Base-by-base conservation (phyloP, 2,113 vertebrate genomes). In the Hyla sarda region DNA sequence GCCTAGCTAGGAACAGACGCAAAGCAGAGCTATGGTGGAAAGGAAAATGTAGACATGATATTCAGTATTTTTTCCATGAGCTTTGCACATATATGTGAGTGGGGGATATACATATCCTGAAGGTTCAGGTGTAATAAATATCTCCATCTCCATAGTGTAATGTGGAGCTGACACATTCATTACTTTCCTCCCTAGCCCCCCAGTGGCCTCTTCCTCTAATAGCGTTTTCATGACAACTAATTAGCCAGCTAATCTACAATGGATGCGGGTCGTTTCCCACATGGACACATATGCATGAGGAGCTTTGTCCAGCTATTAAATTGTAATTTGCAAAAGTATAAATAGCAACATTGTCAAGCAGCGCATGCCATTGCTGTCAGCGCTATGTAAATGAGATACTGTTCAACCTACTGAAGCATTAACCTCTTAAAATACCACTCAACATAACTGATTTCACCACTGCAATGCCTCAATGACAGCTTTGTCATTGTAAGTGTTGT, bases 211-310 rank as follows among this genome's bases (percentile, higher is more conserved):
- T 87, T 85, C 75, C 74, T 83, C 90, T 89, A 92, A 90, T 89
- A 91, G 90, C 89, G 87, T 89, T 92, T 92, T 89, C 86, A 86
- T 87, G 90, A 89, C 88, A 89, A 90, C 89, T 90, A 92, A 91
- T 90, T 92, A 90, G 90, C 90, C 87, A 84, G 90, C 90, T 90
- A 90, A 92, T 91, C 91, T 90, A 89, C 82, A 88, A 87, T 89
- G 90, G 88, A 85, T 89, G 88, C 30, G 88, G 90, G 88, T 90
- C 16, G 52, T 87, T 90, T 88, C 91, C 91, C 87, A 86, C 56
- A 85, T 89, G 88, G 89, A 88, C 85, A 72, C 82, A 81, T 89
- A 88, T 89, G 91, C 88, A 88, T 86, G 86, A 85, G 84, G 87
- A 89, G 90, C 83, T 48, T 87, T 88, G 89, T 89, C 89, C 87